Base-by-base conservation (phyloP, 2,888 invertebrate species). In the Leptinotarsa tumamoca region DNA sequence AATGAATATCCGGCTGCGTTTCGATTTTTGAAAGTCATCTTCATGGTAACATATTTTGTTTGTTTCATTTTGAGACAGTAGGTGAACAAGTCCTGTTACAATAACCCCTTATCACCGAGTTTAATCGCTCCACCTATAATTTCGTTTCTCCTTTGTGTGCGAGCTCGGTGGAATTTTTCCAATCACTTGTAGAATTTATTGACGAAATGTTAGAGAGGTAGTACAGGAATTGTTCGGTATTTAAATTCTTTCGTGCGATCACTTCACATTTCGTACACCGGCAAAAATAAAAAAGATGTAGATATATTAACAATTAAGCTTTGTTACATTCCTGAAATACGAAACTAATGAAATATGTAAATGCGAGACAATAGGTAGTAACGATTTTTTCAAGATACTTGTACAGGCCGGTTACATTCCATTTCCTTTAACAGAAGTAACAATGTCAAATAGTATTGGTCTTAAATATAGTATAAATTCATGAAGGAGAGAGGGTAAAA, bases 311-410 rank as follows among this genome's bases (percentile, higher is more conserved):
- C 82, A 81, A 82, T 82, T 82, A 81, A 80, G 78, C 78, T 78
- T 77, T 78, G 78, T 77, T 74, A 73, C 68, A 82, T 82, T 82
- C 81, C 78, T 81, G 75, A 74, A 82, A 82, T 82, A 79, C 81
- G 77, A 76, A 80, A 80, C 80, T 80, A 82, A 82, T 81, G 80
- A 81, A 81, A 82, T 82, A 82, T 82, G 81, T 82, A 82, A 82
- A 82, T 81, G 73, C 51, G 73, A 81, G 77, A 82, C 81, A 82
- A 82, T 82, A 79, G 81, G 78, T 77, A 77, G 82, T 80, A 81
- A 77, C 76, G 68, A 78, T 81, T 78, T 78, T 77, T 52, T 71
- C 69, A 54, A 43, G 63, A 43, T 63, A 63, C n/a, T 43, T 63
- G 43, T 27, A 69, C 67, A 74, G 70, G 67, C 63, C 18, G 51